Evolutionary conservation across 2,113 vertebrate species (phyloP).

Genomic region (Ceratotherium simum): DNA sequence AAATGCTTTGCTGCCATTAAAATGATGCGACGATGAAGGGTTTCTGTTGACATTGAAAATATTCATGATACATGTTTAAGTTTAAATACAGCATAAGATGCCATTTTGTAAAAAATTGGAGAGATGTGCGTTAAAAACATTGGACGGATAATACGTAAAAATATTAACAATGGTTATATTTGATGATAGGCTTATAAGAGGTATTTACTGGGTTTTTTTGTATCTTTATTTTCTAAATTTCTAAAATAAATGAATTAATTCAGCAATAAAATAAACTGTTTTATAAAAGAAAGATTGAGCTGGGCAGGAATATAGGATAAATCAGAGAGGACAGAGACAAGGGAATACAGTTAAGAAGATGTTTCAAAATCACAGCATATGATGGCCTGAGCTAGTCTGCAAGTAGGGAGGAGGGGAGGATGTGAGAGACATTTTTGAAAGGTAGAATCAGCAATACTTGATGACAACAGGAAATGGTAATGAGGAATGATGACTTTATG

Average conservation of each 20-base stretch:
- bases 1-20: not conserved
- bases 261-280: not conserved
- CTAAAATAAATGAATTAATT: conserved; percentile 24
- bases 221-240: conserved; percentile 9
- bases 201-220: not conserved
- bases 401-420: not conserved
- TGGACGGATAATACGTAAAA: not conserved
- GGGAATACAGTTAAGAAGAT: not conserved
- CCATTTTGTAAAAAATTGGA: conserved; percentile 1
- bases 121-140: not conserved
- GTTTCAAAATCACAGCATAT: not conserved
- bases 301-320: not conserved
- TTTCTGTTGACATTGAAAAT: not conserved
- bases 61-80: not conserved
- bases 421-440: not conserved
- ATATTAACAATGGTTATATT: not conserved
- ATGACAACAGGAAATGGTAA: not conserved
- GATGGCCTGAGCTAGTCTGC: not conserved
- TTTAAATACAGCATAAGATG: conserved; percentile 5
- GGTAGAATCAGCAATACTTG: not conserved
- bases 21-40: not conserved
- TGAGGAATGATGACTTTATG: not conserved
- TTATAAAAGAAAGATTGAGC: not conserved
- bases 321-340: not conserved
- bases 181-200: not conserved